phyloP scores from a whole-genome alignment of 23 tunicate genomes.

The Corella eumyota region DNA sequence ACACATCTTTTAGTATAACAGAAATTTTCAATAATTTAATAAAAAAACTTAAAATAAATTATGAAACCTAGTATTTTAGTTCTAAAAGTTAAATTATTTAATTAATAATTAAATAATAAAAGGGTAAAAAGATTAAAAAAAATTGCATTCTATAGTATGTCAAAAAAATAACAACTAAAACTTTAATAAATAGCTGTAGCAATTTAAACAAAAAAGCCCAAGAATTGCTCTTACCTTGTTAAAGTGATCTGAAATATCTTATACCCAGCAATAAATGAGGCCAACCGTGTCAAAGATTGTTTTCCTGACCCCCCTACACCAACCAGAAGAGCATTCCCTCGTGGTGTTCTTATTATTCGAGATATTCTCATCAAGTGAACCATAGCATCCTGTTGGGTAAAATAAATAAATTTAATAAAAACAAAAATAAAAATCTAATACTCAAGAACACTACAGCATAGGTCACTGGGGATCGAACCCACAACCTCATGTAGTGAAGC shows the following conservation, averaged over 20 bases:
- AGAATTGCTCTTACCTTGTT: constrained; percentile 53
- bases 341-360: constrained; percentile 76
- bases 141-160: no score
- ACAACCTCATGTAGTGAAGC: no score
- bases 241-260: constrained; percentile 74
- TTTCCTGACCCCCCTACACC: constrained; percentile 91
- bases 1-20: background rate
- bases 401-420: constrained; percentile 2
- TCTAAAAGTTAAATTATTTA: background rate
- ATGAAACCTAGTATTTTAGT: background rate
- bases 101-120: background rate
- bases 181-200: no score
- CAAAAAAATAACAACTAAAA: no score
- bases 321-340: constrained; percentile 74
- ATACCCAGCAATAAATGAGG: constrained; percentile 75
- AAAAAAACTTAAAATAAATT: background rate
- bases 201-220: no score
- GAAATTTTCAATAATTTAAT: background rate
- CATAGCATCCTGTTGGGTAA: constrained; percentile 49
- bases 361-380: constrained; percentile 73
- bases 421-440: background rate
- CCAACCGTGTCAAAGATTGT: constrained; percentile 72
- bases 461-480: no score
- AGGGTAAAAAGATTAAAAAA: background rate
- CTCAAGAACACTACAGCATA: no score